A percentile compares a stretch with the other conserved stretches of the same genome.
Conservation (phyloP, 2,797 vertebrate genomes). For the Typhlichthys subterraneus region DNA sequence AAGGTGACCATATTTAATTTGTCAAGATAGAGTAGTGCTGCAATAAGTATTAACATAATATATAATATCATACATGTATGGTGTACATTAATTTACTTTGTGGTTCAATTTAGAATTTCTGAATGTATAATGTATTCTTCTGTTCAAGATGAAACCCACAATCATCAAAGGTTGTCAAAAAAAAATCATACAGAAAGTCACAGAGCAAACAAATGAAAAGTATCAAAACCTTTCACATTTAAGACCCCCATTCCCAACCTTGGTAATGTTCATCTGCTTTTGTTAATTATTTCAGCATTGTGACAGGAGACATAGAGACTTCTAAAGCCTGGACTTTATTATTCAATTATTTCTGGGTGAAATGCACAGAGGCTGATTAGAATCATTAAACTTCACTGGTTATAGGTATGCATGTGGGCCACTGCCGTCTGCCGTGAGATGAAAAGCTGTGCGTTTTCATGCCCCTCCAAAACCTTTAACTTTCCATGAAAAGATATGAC, state of each 20-base stretch:
- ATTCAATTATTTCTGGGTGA: constrained; percentile 91
- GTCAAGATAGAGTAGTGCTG: too few relatives aligned
- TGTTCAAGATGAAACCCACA: constrained; percentile 30
- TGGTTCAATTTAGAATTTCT: not conserved
- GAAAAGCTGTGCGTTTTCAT: constrained; percentile 87
- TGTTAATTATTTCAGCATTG: constrained; percentile 76
- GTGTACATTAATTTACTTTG: not conserved
- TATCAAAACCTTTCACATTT: constrained; percentile 75
- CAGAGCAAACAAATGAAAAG: constrained; percentile 67
- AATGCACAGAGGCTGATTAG: constrained; percentile 82
- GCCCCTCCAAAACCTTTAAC: constrained; percentile 89
- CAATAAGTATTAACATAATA: too few relatives aligned
- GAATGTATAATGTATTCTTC: not conserved
- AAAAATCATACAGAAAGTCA: constrained; percentile 68
- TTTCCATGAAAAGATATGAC: constrained; percentile 99
- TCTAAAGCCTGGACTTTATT: constrained; percentile 80
- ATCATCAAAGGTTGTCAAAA: constrained; percentile 60
- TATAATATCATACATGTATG: too few relatives aligned
- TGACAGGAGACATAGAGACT: constrained; percentile 77
- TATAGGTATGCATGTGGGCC: constrained; percentile 76
- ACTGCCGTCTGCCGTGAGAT: constrained; percentile 77
- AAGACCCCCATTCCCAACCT: constrained; percentile 74
- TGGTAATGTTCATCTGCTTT: constrained; percentile 75
- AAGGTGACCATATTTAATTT: not conserved
- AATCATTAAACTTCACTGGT: constrained; percentile 89